A percentile compares a stretch with the other conserved stretches of the same genome.
phyloP scores from a whole-genome alignment of 2,113 vertebrate species.

The Strix uralensis region DNA sequence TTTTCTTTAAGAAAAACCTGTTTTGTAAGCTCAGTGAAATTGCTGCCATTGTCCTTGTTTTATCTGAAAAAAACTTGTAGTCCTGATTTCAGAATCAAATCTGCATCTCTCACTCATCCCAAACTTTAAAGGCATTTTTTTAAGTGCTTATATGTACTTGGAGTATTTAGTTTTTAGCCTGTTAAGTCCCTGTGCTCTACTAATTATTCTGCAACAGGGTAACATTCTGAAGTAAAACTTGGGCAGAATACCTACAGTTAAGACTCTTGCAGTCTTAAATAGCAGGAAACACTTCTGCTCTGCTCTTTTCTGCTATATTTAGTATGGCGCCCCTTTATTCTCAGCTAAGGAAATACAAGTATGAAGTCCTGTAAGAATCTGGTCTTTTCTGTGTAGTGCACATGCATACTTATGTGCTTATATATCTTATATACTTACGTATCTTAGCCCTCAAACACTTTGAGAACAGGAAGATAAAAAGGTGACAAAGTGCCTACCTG shows the following conservation, averaged over 20 bases:
- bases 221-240: not conserved
- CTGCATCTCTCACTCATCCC: not conserved
- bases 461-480: not conserved
- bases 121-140: not conserved
- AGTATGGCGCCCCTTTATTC: not conserved
- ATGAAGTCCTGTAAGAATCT: too few species aligned
- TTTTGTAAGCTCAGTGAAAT: not conserved
- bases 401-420: too few species aligned
- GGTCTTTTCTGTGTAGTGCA: not conserved
- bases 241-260: not conserved
- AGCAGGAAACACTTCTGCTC: not conserved
- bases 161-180: not conserved
- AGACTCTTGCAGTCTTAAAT: not conserved
- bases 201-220: not conserved
- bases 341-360: not conserved
- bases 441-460: not conserved
- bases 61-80: not conserved
- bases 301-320: not conserved
- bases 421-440: too few species aligned
- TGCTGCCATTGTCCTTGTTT: not conserved
- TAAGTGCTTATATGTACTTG: not conserved
- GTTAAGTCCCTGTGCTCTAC: not conserved
- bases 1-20: not conserved
- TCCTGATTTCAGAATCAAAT: not conserved
- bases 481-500: not conserved